A percentile compares a stretch with the other conserved stretches of the same genome.
Conservation (phyloP, 2,888 invertebrate species). For the Silvanus unidentatus region DNA sequence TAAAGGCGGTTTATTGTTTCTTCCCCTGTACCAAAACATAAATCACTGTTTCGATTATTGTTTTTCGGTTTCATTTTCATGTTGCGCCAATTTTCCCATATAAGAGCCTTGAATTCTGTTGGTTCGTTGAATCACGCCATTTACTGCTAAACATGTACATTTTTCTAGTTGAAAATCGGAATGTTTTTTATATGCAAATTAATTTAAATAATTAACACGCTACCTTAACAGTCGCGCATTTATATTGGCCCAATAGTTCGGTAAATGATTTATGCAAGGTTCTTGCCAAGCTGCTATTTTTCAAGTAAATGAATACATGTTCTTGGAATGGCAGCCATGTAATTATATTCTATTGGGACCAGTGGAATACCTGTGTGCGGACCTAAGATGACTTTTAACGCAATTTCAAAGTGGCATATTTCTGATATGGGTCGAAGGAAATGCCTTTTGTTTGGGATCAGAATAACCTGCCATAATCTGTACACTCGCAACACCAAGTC, state of each 20-base stretch:
- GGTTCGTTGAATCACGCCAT: too few species aligned
- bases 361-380: slow-evolving; percentile 41
- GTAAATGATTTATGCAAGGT: slow-evolving; percentile 13
- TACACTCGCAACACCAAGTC: slow-evolving; percentile 10
- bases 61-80: too few species aligned
- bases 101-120: too few species aligned
- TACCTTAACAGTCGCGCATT: too few species aligned
- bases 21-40: too few species aligned
- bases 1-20: too few species aligned
- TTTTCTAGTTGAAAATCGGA: slow-evolving; percentile 2
- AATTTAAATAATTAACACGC: slow-evolving; percentile 1
- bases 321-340: slow-evolving; percentile 41
- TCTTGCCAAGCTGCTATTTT: neutral
- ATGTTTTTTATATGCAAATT: slow-evolving; percentile 11
- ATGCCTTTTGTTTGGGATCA: slow-evolving; percentile 41
- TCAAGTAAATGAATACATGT: slow-evolving; percentile 19
- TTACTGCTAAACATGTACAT: too few species aligned
- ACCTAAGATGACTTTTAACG: slow-evolving; percentile 48
- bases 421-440: slow-evolving; percentile 45
- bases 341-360: slow-evolving; percentile 39
- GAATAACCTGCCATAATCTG: slow-evolving; percentile 34
- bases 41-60: too few species aligned
- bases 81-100: too few species aligned
- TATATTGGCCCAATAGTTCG: neutral
- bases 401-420: slow-evolving; percentile 47